Percentiles rank a stretch among this genome's conserved stretches.
Evolutionary conservation across 1,140 invertebrate species (phyloP).

Genomic region (Watersipora subatra): DNA sequence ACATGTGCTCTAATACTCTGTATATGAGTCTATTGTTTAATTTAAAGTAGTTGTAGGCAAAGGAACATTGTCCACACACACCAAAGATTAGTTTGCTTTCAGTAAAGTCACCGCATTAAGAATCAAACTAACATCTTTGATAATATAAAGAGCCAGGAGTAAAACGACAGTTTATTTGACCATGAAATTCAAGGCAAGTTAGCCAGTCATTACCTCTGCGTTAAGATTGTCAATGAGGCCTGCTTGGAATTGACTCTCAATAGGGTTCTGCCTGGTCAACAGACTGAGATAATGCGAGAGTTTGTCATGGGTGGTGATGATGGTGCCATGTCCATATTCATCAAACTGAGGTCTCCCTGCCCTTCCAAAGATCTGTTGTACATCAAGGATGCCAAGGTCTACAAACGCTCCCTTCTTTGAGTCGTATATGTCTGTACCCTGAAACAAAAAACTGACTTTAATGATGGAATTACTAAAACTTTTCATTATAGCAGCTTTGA

Average conservation of each 20-base stretch:
- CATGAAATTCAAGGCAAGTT: no score
- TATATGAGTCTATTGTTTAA: no score
- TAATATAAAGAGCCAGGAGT: no score
- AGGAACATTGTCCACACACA: no score
- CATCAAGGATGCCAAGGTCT: constrained; percentile 90
- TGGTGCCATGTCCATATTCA: constrained; percentile 67
- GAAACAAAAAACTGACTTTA: constrained; percentile 17
- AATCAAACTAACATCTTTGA: no score
- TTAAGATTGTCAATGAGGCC: constrained; percentile 90
- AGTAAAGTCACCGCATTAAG: no score
- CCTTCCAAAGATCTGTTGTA: constrained; percentile 96
- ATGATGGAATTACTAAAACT: constrained; percentile 4
- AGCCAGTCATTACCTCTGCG: constrained; percentile 82
- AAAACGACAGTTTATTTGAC: no score
- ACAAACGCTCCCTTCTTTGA: constrained; percentile 84
- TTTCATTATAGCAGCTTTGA: no score
- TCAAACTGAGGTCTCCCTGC: constrained; percentile 80
- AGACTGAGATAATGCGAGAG: constrained; percentile 83
- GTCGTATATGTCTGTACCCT: constrained; percentile 97
- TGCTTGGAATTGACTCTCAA: constrained; percentile 90
- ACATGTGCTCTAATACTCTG: no score
- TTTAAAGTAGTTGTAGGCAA: no score
- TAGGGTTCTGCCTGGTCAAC: constrained; percentile 90
- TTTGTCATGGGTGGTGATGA: constrained; percentile 86
- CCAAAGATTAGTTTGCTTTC: no score